A percentile compares a stretch with the other conserved stretches of the same genome.
Conservation (phyloP, 2,888 invertebrate species). For the Lasioglossum vierecki region DNA sequence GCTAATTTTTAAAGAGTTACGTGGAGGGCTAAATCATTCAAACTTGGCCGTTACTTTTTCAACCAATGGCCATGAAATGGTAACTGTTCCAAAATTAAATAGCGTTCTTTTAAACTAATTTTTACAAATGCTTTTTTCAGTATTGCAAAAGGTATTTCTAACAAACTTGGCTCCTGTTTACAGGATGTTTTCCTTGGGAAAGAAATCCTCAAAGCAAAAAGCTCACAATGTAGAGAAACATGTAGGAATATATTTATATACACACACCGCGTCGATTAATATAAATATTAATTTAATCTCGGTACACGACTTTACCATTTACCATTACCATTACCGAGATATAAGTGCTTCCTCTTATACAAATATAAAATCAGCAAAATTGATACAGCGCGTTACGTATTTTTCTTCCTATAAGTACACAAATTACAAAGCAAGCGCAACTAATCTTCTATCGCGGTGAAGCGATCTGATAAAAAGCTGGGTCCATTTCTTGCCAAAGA, state of each 20-base stretch:
- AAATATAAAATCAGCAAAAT: background rate
- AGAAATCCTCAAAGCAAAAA: too few relatives aligned
- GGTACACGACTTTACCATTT: background rate
- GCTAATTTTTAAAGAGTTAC: background rate
- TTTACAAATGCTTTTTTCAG: too few relatives aligned
- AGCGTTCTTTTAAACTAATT: too few relatives aligned
- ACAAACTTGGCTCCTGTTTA: too few relatives aligned
- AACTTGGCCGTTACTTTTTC: too few relatives aligned
- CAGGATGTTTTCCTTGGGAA: too few relatives aligned
- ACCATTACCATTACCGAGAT: too few relatives aligned
- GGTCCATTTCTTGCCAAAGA: background rate
- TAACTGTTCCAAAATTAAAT: too few relatives aligned
- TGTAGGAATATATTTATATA: background rate
- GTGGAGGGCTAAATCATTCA: too few relatives aligned
- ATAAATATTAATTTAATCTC: background rate
- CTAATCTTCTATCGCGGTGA: background rate
- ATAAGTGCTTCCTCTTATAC: background rate
- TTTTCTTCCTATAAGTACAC: background rate
- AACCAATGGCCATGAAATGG: too few relatives aligned
- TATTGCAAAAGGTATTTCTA: too few relatives aligned
- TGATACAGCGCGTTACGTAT: background rate
- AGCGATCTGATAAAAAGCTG: background rate
- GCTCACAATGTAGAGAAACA: too few relatives aligned
- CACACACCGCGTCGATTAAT: background rate
- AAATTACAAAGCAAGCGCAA: background rate